phyloP scores from a whole-genome alignment of 2,888 invertebrate species.

The Aquatica leii region DNA sequence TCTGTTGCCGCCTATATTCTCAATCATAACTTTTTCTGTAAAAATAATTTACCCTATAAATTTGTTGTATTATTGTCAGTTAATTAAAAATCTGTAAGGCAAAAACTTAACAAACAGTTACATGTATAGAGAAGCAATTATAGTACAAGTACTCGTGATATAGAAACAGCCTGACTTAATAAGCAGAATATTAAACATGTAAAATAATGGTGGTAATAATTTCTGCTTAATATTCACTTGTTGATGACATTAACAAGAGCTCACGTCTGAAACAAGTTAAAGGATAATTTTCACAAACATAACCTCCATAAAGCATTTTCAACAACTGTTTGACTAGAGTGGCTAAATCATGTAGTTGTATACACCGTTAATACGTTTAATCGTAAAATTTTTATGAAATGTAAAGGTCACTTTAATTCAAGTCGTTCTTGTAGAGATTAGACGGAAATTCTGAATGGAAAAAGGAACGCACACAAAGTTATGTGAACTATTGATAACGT shows the following conservation, averaged over 20 bases:
- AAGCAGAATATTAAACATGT: background rate
- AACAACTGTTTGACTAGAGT: too few relatives aligned
- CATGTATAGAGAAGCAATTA: background rate
- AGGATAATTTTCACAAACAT: background rate
- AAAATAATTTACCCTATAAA: too few relatives aligned
- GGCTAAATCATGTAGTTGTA: too few relatives aligned
- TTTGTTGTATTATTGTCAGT: too few relatives aligned
- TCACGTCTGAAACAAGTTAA: constrained; percentile 8
- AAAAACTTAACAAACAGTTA: too few relatives aligned
- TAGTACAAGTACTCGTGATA: background rate
- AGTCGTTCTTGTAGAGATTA: constrained; percentile 2
- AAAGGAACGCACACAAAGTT: constrained; percentile 7
- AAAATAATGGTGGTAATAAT: constrained; percentile 8
- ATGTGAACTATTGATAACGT: constrained; percentile 10
- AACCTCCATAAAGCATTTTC: too few relatives aligned
- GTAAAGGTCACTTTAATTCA: constrained; percentile 1
- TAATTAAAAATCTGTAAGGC: too few relatives aligned
- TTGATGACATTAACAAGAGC: constrained; percentile 12
- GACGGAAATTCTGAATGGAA: background rate
- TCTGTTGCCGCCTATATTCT: too few relatives aligned
- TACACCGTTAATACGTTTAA: too few relatives aligned
- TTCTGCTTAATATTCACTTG: constrained; percentile 14
- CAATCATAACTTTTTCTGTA: too few relatives aligned
- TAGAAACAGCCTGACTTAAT: background rate
- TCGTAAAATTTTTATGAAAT: too few relatives aligned